Evolutionary conservation across 2,797 vertebrate species (phyloP).

Genomic region (Cirrhinus mrigala): DNA sequence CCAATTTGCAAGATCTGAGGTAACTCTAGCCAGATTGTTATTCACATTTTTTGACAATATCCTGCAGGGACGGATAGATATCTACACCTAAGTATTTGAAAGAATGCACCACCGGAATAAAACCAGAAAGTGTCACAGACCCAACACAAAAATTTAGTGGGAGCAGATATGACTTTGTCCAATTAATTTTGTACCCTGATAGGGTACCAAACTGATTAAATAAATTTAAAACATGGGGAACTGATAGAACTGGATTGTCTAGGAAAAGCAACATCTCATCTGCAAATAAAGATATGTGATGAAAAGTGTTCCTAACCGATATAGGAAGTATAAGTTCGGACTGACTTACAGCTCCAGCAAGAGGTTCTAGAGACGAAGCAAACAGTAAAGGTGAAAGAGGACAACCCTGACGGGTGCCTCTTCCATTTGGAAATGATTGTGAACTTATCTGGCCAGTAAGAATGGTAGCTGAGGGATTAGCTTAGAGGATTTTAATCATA

Average conservation of each 20-base stretch:
- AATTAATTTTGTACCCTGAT: conserved; percentile 36
- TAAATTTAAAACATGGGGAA: conserved; percentile 25
- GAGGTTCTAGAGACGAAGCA: too few species aligned
- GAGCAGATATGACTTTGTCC: conserved; percentile 35
- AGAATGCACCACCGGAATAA: not conserved
- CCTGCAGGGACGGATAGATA: too few species aligned
- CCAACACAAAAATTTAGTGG: conserved; percentile 1
- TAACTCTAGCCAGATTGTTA: not conserved
- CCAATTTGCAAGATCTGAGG: conserved; percentile 23
- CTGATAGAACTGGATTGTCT: not conserved
- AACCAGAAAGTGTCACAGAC: not conserved
- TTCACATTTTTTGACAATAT: not conserved
- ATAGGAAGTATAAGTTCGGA: not conserved
- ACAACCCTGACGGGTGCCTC: not conserved
- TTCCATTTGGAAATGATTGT: not conserved
- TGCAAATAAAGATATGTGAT: conserved; percentile 26
- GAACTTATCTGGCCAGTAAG: too few species aligned
- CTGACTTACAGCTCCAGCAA: too few species aligned
- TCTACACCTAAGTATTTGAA: too few species aligned
- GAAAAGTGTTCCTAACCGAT: conserved; percentile 1
- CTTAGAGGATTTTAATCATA: not conserved
- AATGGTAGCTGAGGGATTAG: not conserved
- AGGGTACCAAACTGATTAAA: conserved; percentile 39
- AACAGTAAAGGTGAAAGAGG: too few species aligned
- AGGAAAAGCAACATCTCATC: conserved; percentile 30